Conservation (phyloP, 2,888 invertebrate genomes). For the Tenthredo mesomela region DNA sequence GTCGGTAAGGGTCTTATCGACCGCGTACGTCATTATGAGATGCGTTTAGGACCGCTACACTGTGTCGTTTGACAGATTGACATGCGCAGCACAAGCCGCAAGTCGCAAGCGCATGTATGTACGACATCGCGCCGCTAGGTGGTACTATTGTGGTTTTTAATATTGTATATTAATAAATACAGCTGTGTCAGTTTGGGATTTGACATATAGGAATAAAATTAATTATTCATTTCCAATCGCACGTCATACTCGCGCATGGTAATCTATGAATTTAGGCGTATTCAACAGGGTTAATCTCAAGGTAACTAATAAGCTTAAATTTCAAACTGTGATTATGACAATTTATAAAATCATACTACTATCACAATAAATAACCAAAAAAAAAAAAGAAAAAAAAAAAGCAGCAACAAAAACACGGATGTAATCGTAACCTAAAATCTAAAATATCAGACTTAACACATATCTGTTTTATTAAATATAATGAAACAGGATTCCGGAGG, state of each 20-base stretch:
- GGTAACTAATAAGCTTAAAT: conserved; percentile 77
- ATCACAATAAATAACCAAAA: neutral
- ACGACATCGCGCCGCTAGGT: neutral
- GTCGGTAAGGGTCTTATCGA: no score
- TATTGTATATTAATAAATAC: neutral
- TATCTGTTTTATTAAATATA: conserved; percentile 62
- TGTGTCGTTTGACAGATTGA: no score
- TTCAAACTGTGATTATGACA: neutral
- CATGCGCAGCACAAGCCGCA: neutral
- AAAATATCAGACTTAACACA: conserved; percentile 25
- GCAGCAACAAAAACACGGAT: neutral
- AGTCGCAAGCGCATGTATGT: neutral
- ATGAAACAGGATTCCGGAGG: conserved; percentile 81
- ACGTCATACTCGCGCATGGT: conserved; percentile 63
- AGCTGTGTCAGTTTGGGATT: conserved; percentile 23
- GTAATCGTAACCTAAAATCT: neutral
- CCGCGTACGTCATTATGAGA: no score
- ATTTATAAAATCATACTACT: neutral
- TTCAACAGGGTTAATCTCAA: conserved; percentile 90
- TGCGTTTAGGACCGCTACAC: no score
- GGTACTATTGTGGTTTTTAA: no score
- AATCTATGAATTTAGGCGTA: conserved; percentile 89
- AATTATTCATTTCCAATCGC: conserved; percentile 49
- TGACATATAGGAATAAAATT: conserved; percentile 47
- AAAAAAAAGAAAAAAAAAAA: neutral